These are phyloP conservation scores for Palaemon carinicauda DNA, from an alignment of 1,140 invertebrate genomes.

Conservation along the genomic window DNA sequence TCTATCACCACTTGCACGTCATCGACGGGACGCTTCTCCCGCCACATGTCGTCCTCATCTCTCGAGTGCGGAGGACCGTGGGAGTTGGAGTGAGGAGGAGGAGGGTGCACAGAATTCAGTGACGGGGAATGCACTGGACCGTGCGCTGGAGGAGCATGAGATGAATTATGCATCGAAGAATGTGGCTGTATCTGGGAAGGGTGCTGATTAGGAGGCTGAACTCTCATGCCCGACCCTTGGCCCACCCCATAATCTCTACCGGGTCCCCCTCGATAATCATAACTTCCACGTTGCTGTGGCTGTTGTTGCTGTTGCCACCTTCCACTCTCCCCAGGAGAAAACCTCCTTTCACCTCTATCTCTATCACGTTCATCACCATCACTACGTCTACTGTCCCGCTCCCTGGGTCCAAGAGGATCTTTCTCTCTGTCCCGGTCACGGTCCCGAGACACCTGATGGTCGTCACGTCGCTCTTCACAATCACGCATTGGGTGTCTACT, in stretches of 20 bases:
- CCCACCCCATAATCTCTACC: constrained; percentile 31
- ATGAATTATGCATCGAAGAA: neutral
- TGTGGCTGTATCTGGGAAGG: neutral
- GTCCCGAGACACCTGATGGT: neutral
- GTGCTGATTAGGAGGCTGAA: neutral
- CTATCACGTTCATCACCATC: neutral
- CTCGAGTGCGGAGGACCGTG: constrained; percentile 16
- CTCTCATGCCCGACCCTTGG: constrained; percentile 33
- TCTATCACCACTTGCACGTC: constrained; percentile 51
- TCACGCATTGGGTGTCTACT: constrained; percentile 21
- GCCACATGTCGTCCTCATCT: constrained; percentile 48
- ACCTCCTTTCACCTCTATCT: constrained; percentile 12
- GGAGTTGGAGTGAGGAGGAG: constrained; percentile 13
- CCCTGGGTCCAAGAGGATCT: neutral
- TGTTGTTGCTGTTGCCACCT: constrained; percentile 41
- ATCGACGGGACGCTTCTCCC: constrained; percentile 43
- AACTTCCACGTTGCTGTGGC: constrained; percentile 18
- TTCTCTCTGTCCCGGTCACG: constrained; percentile 12
- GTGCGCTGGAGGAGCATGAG: constrained; percentile 11
- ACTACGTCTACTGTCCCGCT: neutral
- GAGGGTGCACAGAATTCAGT: constrained; percentile 12
- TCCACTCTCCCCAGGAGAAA: constrained; percentile 16
- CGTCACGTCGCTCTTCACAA: constrained; percentile 27
- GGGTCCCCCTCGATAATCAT: constrained; percentile 40
- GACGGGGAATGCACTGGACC: constrained; percentile 20